These are phyloP conservation scores for Bombus soroeensis DNA, from an alignment of 1,140 invertebrate genomes.

Conservation along the genomic window DNA sequence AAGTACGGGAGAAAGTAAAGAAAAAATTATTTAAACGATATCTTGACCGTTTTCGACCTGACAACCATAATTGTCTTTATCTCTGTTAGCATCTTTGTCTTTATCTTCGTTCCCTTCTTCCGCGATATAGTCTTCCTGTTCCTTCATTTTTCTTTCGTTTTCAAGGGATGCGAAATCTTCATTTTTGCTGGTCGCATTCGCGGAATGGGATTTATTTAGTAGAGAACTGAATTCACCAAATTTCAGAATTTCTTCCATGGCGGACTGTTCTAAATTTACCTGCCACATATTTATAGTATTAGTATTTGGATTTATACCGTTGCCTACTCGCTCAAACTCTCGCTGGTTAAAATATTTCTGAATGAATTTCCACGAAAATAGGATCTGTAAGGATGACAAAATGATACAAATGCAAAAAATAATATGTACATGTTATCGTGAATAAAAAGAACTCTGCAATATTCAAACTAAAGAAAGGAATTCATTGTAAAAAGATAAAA, in stretches of 20 bases:
- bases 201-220: constrained; percentile 75
- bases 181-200: constrained; percentile 62
- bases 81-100: constrained; percentile 41
- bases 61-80: constrained; percentile 59
- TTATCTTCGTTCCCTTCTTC: constrained; percentile 33
- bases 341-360: not conserved
- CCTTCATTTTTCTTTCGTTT: constrained; percentile 33
- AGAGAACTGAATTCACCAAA: constrained; percentile 80
- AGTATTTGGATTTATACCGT: not conserved
- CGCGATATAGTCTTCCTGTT: constrained; percentile 32
- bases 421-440: not conserved
- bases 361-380: not conserved
- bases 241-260: constrained; percentile 78
- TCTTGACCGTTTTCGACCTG: constrained; percentile 66
- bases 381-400: not conserved
- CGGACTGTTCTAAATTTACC: constrained; percentile 75
- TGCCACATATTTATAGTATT: constrained; percentile 42
- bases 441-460: not conserved
- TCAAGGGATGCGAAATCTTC: constrained; percentile 12
- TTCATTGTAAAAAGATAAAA: not conserved
- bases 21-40: constrained; percentile 56
- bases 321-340: not conserved
- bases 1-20: not conserved
- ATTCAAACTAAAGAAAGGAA: not conserved
- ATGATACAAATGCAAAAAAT: not conserved